Evolutionary conservation across 2,888 invertebrate genomes (phyloP).

Genomic region (Galeruca laticollis): DNA sequence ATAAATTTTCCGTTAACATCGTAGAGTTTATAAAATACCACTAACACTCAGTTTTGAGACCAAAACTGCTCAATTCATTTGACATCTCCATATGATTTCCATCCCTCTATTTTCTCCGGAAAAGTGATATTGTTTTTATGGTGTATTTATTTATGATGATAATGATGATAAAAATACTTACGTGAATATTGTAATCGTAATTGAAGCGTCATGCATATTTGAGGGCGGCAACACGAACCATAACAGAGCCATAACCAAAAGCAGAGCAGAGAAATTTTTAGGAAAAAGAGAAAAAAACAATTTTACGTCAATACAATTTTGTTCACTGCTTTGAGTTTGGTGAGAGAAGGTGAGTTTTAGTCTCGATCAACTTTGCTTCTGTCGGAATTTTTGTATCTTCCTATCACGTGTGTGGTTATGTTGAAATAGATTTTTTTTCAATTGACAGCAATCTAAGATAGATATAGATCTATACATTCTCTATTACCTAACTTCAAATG

Average conservation of each 20-base stretch:
- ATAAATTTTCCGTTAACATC: too few relatives aligned
- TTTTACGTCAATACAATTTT: conserved; percentile 75
- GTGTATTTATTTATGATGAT: conserved; percentile 13
- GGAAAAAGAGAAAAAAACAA: conserved; percentile 77
- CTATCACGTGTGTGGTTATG: conserved; percentile 35
- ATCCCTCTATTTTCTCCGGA: background rate
- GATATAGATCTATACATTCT: too few relatives aligned
- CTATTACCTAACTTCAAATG: too few relatives aligned
- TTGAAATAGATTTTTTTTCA: conserved; percentile 29
- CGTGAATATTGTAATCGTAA: conserved; percentile 74
- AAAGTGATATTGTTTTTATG: conserved; percentile 5
- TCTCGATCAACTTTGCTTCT: conserved; percentile 65
- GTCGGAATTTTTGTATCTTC: conserved; percentile 54
- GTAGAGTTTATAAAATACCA: too few relatives aligned
- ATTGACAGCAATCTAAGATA: too few relatives aligned
- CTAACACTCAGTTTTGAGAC: too few relatives aligned
- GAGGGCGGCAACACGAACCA: conserved; percentile 81
- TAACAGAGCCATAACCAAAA: conserved; percentile 78
- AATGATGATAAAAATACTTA: conserved; percentile 72
- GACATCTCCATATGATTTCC: background rate
- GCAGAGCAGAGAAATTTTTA: conserved; percentile 82
- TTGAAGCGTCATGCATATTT: conserved; percentile 78
- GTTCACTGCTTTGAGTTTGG: conserved; percentile 63
- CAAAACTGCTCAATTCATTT: too few relatives aligned
- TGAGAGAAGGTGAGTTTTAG: conserved; percentile 51